phyloP scores from a whole-genome alignment of 2,113 vertebrate species.

The Maylandia zebra region DNA sequence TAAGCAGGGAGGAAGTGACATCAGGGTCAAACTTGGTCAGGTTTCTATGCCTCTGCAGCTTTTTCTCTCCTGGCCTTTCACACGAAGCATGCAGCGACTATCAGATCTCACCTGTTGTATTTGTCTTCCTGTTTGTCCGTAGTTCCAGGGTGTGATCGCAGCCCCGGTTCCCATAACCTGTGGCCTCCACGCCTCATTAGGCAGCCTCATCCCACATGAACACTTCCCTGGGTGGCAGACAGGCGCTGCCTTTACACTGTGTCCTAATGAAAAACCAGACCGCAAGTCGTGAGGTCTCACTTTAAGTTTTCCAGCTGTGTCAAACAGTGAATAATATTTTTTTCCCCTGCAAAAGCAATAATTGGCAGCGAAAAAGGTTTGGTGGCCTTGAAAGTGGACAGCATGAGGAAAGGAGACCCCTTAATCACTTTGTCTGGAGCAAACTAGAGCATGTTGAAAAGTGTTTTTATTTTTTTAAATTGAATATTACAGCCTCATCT shows the following conservation, averaged over 20 bases:
- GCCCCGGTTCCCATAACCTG: slow-evolving; percentile 57
- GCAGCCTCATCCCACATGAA: background rate
- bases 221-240: background rate
- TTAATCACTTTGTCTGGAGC: background rate
- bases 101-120: slow-evolving; percentile 55
- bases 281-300: background rate
- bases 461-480: background rate
- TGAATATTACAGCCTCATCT: background rate
- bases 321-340: background rate
- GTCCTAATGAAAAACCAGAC: background rate
- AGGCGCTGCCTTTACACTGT: background rate
- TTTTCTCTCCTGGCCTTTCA: slow-evolving; percentile 1
- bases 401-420: background rate
- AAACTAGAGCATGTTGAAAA: background rate
- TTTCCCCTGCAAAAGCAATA: background rate
- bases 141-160: slow-evolving; percentile 47
- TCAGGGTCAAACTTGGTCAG: slow-evolving; percentile 34
- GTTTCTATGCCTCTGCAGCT: slow-evolving; percentile 12
- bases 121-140: slow-evolving; percentile 43
- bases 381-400: background rate
- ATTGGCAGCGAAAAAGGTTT: background rate
- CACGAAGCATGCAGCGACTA: slow-evolving; percentile 24
- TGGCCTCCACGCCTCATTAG: background rate
- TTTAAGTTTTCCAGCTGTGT: background rate
- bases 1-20: slow-evolving; percentile 20